Percentiles rank a stretch among this genome's conserved stretches.
Conservation (phyloP, 2,888 invertebrate species). For the Habrosyne pyritoides region DNA sequence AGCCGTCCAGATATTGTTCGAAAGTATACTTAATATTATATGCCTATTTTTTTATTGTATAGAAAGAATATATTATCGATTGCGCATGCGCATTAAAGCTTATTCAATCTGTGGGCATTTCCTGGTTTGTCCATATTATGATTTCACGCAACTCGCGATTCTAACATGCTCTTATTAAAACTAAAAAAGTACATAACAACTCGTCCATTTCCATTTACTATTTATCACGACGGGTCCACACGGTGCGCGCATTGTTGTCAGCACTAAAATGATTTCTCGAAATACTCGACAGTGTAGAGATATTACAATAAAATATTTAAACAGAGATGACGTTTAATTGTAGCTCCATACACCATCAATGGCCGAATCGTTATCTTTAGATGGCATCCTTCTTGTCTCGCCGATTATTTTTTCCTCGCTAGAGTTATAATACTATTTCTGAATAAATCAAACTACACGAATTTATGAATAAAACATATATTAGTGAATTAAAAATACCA, state of each 20-base stretch:
- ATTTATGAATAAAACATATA: neutral
- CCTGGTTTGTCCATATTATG: neutral
- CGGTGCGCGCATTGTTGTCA: conserved; percentile 41
- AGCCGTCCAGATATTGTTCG: conserved; percentile 42
- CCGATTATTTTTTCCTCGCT: neutral
- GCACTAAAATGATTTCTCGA: conserved; percentile 42
- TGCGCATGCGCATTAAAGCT: conserved; percentile 1
- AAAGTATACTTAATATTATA: conserved; percentile 33
- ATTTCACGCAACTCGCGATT: no score
- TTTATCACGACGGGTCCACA: neutral
- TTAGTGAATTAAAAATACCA: neutral
- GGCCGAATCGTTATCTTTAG: no score
- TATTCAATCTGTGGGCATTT: neutral
- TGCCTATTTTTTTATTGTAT: conserved; percentile 43
- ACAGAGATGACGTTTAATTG: conserved; percentile 12
- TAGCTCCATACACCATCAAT: neutral
- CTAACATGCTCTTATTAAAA: no score
- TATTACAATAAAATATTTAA: conserved; percentile 9
- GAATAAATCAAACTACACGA: neutral
- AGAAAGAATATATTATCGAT: conserved; percentile 20
- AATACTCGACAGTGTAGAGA: conserved; percentile 36
- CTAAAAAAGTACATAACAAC: no score
- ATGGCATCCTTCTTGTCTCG: no score
- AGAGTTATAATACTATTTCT: neutral
- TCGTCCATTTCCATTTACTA: no score